Conservation (phyloP, 2,113 vertebrate species). For the Acanthochromis polyacanthus region DNA sequence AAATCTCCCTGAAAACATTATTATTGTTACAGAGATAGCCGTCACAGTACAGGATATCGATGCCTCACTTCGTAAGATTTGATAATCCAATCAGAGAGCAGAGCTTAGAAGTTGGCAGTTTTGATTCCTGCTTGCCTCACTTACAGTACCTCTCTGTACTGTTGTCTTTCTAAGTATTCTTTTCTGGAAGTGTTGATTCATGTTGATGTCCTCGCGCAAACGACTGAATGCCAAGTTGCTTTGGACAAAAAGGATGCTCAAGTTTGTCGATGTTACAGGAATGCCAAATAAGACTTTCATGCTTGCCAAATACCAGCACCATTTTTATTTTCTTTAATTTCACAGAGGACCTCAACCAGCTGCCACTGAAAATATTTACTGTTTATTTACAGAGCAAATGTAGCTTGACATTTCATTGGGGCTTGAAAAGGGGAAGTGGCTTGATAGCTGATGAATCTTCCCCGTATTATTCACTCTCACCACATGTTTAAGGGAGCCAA, state of each 20-base stretch:
- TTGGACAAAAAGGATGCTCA: too few relatives aligned
- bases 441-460: background rate
- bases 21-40: background rate
- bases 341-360: too few relatives aligned
- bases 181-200: background rate
- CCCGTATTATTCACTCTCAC: constrained; percentile 7
- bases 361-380: too few relatives aligned
- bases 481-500: background rate
- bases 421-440: background rate
- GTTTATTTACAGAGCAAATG: too few relatives aligned
- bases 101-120: too few relatives aligned
- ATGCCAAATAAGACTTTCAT: too few relatives aligned
- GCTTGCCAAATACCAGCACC: too few relatives aligned
- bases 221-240: too few relatives aligned
- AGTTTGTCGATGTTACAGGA: too few relatives aligned
- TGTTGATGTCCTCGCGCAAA: background rate
- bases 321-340: too few relatives aligned
- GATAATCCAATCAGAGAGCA: background rate
- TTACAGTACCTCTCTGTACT: background rate
- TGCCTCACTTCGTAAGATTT: background rate
- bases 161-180: background rate
- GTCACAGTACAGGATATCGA: background rate
- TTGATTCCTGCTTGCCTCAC: too few relatives aligned
- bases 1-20: background rate
- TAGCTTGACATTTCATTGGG: constrained; percentile 4